phyloP scores from a whole-genome alignment of 2,888 invertebrate genomes.

The Latrodectus elegans region DNA sequence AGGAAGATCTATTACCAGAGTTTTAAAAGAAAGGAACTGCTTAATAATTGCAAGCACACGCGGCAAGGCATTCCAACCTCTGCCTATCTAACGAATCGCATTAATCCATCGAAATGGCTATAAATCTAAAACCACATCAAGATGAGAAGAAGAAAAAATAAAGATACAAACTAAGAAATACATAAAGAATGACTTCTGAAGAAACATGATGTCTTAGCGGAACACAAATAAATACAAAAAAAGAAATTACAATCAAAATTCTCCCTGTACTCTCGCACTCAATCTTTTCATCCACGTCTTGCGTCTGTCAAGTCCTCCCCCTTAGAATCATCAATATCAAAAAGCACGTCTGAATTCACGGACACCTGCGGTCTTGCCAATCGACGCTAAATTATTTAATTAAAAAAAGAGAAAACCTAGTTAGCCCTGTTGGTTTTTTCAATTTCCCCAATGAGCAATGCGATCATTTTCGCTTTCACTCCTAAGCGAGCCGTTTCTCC shows the following conservation, averaged over 20 bases:
- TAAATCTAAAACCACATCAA: constrained; percentile 52
- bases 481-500: no score
- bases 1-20: constrained; percentile 44
- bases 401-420: constrained; percentile 56
- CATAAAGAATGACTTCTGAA: constrained; percentile 57
- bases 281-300: constrained; percentile 58
- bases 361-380: constrained; percentile 51
- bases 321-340: constrained; percentile 64
- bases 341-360: constrained; percentile 53
- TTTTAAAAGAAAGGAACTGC: constrained; percentile 17
- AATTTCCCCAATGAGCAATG: constrained; percentile 27
- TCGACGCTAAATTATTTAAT: constrained; percentile 66
- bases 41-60: constrained; percentile 65
- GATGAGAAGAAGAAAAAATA: constrained; percentile 6
- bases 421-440: constrained; percentile 67
- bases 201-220: background rate
- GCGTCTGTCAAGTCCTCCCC: constrained; percentile 67
- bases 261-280: constrained; percentile 52
- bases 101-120: constrained; percentile 66
- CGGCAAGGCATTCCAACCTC: constrained; percentile 36
- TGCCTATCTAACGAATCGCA: constrained; percentile 57
- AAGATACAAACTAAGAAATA: constrained; percentile 9
- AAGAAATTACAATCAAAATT: constrained; percentile 45
- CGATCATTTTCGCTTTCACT: no score
- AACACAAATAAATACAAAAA: constrained; percentile 41